phyloP scores from a whole-genome alignment of 2,113 vertebrate genomes.

The Ornithorhynchus anatinus region DNA sequence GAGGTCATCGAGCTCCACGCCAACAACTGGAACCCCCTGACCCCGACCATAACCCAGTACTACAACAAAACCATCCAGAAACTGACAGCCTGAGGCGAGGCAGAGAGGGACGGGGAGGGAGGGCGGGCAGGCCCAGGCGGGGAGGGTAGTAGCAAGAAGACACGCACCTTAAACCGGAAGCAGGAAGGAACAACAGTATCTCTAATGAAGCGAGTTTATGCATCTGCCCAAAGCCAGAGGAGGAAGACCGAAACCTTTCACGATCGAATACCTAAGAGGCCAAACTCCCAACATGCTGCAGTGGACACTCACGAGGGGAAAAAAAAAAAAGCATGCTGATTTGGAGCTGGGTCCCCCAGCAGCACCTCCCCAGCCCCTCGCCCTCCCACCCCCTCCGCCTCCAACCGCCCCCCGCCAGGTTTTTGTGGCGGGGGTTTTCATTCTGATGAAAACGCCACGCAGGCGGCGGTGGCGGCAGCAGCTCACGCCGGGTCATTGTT shows the following conservation, averaged over 20 bases:
- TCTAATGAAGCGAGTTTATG: not conserved
- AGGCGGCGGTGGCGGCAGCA: conserved; percentile 34
- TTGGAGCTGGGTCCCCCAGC: not conserved
- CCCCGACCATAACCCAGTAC: conserved; percentile 93
- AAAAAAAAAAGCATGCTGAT: no score
- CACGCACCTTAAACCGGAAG: conserved; percentile 7
- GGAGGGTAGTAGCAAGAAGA: conserved; percentile 54
- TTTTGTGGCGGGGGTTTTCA: conserved; percentile 55
- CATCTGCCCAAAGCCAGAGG: conserved; percentile 10
- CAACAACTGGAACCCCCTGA: conserved; percentile 95
- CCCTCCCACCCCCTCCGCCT: conserved; percentile 25
- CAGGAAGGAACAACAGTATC: conserved; percentile 7
- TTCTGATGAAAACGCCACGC: conserved; percentile 46
- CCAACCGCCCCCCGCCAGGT: conserved; percentile 36
- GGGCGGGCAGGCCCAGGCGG: conserved; percentile 63
- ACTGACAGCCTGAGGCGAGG: conserved; percentile 84
- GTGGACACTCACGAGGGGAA: conserved; percentile 49
- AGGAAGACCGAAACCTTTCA: conserved; percentile 28
- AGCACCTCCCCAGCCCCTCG: not conserved
- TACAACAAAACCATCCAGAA: conserved; percentile 99
- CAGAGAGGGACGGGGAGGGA: conserved; percentile 35
- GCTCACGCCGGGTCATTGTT: conserved; percentile 44
- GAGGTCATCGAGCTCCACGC: conserved; percentile 98
- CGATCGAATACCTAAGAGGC: conserved; percentile 36
- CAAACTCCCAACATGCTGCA: conserved; percentile 65